Conservation (phyloP, 2,797 vertebrate genomes). For the Lophotriccus pileatus region DNA sequence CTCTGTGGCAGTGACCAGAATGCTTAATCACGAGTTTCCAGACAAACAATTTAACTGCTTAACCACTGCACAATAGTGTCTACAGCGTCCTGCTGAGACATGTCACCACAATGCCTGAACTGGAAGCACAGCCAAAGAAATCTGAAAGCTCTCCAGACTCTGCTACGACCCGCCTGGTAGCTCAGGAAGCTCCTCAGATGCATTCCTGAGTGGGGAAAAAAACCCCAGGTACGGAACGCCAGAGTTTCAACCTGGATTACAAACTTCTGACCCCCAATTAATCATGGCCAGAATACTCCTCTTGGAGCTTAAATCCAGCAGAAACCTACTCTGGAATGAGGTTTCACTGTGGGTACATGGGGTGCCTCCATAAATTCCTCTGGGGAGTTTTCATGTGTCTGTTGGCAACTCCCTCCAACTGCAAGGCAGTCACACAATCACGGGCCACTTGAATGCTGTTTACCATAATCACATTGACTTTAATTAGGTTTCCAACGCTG, state of each 20-base stretch:
- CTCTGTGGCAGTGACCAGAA: not conserved
- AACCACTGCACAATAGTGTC: not conserved
- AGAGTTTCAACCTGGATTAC: not conserved
- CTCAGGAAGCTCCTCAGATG: not conserved
- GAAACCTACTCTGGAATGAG: not conserved
- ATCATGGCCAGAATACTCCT: not conserved
- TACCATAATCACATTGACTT: not conserved
- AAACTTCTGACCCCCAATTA: not conserved
- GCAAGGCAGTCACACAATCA: not conserved
- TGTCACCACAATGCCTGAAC: not conserved
- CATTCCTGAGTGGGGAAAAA: not conserved
- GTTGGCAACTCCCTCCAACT: not conserved
- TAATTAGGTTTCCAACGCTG: not conserved
- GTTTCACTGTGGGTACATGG: too few species aligned
- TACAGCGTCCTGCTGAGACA: not conserved
- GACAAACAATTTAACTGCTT: not conserved
- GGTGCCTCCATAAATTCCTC: not conserved
- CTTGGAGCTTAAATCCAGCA: not conserved
- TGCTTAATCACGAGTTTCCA: not conserved
- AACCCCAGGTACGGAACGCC: not conserved
- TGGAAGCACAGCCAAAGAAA: not conserved
- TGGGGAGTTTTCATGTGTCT: not conserved
- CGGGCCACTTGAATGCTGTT: not conserved
- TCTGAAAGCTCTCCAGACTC: not conserved
- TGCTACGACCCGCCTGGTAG: not conserved